Evolutionary conservation across 2,113 vertebrate species (phyloP).

Genomic region (Phocoena sinus): DNA sequence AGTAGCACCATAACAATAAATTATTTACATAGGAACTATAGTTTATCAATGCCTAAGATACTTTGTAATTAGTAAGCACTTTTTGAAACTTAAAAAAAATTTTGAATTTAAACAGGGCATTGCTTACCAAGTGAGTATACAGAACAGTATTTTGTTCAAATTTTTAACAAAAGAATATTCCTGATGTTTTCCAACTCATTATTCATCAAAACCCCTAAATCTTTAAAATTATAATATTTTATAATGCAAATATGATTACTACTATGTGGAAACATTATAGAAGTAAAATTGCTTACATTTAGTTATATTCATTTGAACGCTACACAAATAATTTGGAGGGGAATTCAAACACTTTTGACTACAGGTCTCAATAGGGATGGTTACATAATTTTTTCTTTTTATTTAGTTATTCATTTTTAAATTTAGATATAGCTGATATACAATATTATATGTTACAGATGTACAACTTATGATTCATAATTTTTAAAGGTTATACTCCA

Average conservation of each 20-base stretch:
- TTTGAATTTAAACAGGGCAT: neutral
- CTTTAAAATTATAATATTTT: neutral
- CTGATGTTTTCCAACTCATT: neutral
- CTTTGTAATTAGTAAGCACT: neutral
- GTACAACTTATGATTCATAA: neutral
- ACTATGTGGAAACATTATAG: neutral
- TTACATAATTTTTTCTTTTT: neutral
- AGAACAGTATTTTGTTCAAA: neutral
- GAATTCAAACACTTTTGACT: neutral
- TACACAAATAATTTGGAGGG: neutral
- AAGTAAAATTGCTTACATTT: neutral
- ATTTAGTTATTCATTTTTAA: neutral
- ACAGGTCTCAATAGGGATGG: neutral
- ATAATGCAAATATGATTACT: neutral
- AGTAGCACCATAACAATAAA: neutral
- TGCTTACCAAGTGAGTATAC: neutral
- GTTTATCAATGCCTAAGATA: neutral
- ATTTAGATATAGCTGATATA: neutral
- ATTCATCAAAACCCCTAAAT: neutral
- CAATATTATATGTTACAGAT: neutral
- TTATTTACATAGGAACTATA: neutral
- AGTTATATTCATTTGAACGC: neutral
- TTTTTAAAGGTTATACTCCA: neutral
- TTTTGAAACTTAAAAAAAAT: neutral
- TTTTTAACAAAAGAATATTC: neutral